Evolutionary conservation across 2,888 invertebrate species (phyloP).

Genomic region (Cheilosia impressa): DNA sequence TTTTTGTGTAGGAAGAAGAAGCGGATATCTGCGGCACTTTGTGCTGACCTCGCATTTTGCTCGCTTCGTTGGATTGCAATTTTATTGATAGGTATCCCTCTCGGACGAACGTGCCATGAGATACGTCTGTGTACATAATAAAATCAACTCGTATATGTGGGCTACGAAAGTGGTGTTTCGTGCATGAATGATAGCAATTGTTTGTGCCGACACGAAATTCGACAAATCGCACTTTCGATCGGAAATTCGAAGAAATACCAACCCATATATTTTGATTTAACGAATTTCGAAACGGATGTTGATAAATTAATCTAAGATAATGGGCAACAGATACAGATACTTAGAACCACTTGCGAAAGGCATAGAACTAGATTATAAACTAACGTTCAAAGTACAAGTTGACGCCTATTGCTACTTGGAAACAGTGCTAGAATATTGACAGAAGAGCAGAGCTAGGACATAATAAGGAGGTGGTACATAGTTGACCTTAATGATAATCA

Average conservation of each 20-base stretch:
- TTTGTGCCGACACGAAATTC: slow-evolving; percentile 33
- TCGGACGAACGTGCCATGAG: slow-evolving; percentile 35
- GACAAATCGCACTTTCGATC: slow-evolving; percentile 20
- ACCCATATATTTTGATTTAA: too few relatives aligned
- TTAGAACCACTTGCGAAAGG: too few relatives aligned
- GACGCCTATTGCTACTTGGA: too few relatives aligned
- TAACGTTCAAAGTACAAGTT: too few relatives aligned
- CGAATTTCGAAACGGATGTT: too few relatives aligned
- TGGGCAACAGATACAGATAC: too few relatives aligned
- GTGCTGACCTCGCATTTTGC: slow-evolving; percentile 66
- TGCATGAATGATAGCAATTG: slow-evolving; percentile 51
- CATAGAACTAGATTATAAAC: too few relatives aligned
- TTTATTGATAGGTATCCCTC: slow-evolving; percentile 49
- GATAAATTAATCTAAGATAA: too few relatives aligned
- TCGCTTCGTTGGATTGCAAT: slow-evolving; percentile 72
- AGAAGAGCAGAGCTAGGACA: too few relatives aligned
- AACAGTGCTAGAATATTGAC: too few relatives aligned
- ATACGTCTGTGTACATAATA: slow-evolving; percentile 6
- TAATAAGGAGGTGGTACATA: too few relatives aligned
- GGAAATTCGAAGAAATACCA: background rate
- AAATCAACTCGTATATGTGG: slow-evolving; percentile 7
- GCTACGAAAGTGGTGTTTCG: slow-evolving; percentile 12
- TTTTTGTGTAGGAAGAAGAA: slow-evolving; percentile 4
- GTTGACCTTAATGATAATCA: too few relatives aligned
- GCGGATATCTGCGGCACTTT: slow-evolving; percentile 60